These are phyloP conservation scores for Montipora capitata DNA, from an alignment of 92 coral and sea anemone genomes.

Conservation along the genomic window DNA sequence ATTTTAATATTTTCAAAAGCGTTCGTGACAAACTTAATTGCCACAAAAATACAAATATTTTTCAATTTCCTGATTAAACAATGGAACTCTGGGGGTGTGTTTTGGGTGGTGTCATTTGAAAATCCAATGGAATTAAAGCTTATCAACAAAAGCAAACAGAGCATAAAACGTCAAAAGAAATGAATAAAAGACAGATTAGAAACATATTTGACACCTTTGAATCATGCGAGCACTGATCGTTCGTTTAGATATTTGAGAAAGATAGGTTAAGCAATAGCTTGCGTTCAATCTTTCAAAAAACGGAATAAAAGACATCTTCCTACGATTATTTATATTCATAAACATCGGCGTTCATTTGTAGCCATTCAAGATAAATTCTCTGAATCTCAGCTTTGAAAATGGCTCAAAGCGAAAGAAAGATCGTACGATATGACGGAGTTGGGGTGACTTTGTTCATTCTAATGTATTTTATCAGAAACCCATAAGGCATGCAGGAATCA, in stretches of 20 bases:
- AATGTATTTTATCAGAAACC: background rate
- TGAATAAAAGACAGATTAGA: background rate
- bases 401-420: too few relatives aligned
- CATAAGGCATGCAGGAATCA: background rate
- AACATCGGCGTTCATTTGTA: background rate
- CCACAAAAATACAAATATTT: constrained; percentile 8
- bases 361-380: too few relatives aligned
- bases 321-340: background rate
- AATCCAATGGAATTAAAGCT: constrained; percentile 44
- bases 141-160: background rate
- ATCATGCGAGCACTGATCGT: constrained; percentile 4
- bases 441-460: too few relatives aligned
- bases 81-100: constrained; percentile 51
- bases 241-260: background rate
- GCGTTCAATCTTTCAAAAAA: background rate
- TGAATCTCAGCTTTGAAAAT: too few relatives aligned
- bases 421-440: too few relatives aligned
- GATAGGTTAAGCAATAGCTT: background rate
- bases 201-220: background rate
- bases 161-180: background rate
- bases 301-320: background rate
- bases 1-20: background rate
- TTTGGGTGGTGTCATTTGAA: constrained; percentile 51
- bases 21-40: background rate
- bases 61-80: background rate